These are phyloP conservation scores for Acestrorhynchus altus DNA, from an alignment of 2,797 vertebrate species.

Conservation along the genomic window DNA sequence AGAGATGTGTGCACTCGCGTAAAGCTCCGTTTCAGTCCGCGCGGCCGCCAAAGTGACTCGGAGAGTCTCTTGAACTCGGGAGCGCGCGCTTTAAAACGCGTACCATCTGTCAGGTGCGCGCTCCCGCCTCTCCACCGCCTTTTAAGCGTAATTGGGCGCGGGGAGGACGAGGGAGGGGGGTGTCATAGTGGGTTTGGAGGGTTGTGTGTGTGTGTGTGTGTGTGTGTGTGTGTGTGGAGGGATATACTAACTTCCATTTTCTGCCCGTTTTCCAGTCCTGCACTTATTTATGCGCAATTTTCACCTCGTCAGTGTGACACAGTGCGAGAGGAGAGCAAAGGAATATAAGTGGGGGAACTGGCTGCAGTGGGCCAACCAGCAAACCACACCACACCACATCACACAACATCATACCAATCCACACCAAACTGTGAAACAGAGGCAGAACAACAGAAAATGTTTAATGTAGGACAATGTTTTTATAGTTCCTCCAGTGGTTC, in stretches of 20 bases:
- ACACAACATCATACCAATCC: background rate
- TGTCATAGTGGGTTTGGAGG: background rate
- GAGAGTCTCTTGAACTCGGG: slow-evolving; percentile 69
- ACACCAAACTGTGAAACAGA: background rate
- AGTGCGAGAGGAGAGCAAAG: slow-evolving; percentile 30
- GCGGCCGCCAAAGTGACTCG: slow-evolving; percentile 58
- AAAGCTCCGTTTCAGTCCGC: slow-evolving; percentile 49
- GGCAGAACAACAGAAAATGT: background rate
- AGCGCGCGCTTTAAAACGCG: slow-evolving; percentile 58
- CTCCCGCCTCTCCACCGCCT: slow-evolving; percentile 66
- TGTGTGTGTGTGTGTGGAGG: slow-evolving; percentile 36
- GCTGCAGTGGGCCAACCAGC: background rate
- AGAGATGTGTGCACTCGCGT: background rate
- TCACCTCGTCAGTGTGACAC: slow-evolving; percentile 42
- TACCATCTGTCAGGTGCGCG: slow-evolving; percentile 77
- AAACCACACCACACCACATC: background rate
- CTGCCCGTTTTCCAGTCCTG: slow-evolving; percentile 51
- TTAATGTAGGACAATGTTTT: no score
- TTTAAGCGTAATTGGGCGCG: slow-evolving; percentile 67
- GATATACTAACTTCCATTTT: slow-evolving; percentile 36
- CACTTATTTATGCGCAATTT: slow-evolving; percentile 52
- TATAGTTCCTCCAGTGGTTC: no score
- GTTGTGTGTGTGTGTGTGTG: background rate
- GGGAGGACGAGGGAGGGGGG: slow-evolving; percentile 19
- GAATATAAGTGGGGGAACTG: slow-evolving; percentile 14